Base-by-base conservation (phyloP, 2,888 invertebrate genomes). In the Sphinx pinastri region DNA sequence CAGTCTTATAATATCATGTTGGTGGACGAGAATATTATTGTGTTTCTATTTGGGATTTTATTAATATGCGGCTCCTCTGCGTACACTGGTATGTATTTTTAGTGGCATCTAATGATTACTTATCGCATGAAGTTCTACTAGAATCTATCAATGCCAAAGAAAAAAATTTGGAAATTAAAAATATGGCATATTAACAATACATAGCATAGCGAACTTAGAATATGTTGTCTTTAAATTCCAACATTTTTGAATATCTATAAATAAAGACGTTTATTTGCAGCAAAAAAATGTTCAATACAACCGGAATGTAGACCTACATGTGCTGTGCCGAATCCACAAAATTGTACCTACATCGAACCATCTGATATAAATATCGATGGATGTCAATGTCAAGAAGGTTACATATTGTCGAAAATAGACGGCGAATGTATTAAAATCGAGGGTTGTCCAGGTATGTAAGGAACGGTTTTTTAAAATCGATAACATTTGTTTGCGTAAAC, bases 331-430 rank as follows among this genome's bases (percentile, higher is more conserved):
- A 80, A 78, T 57, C 81, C 83, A 19, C 70, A 71, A 12, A 72
- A 75, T 47, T 82, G 82, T 67, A 31, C 58, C 0, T 72, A 71
- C 68, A 68, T 68, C 38, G 67, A 60, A 49, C 76, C 78, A 5
- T 58, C 76, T 0, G 69, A 72, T 10, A 66, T 47, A 0, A 76
- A 75, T 25, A 63, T 59, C 0, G 74, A 76, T 55, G 73, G 77
- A 16, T 83, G 83, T 58, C 74, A 77, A 57, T 82, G 83, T 45
- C 68, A 77, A 58, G 31, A 68, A 38, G 83, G 81, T 10, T 79
- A 74, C 38, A 75, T 83, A 6, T 67, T 81, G 3, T 75, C 77
- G 0, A 70, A 76, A n/a, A 51, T 52, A 8, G 75, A 76, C 55
- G 80, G 81, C 7, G 70, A 70, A n/a, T 83, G 83, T 38, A 77